Evolutionary conservation across 1,140 invertebrate species (phyloP), one percentile per base, ranked within the genome.

Genomic region (Hypsibius dujardini): DNA sequence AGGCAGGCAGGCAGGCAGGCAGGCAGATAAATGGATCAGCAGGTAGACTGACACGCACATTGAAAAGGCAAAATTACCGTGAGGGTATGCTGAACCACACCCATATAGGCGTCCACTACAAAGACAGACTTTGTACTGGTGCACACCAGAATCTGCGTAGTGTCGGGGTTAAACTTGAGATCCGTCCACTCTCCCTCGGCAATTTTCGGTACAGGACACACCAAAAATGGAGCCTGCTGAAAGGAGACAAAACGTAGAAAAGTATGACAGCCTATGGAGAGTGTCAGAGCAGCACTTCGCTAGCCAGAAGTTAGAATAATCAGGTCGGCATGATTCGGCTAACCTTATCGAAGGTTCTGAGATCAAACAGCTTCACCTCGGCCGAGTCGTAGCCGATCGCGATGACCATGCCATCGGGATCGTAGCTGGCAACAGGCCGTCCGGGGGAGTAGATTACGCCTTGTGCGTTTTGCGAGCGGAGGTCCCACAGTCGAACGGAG

Each of bases 361-460:
- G 76, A 80, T 99, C 95, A 81, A 98, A 98, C 0, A 98, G 78
- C 78, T 98, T 98, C 7, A 98, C 88, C 76, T 87, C 88, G 79
- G 98, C 94, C 14, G 93, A 97, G 81, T 96, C 97, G 7, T 98
- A 90, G 46, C 95, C 95, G 60, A 93, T 95, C 50, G 94, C 94
- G 84, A 99, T 98, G 75, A 98, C 97, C 0, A 98, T 80, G 14
- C 95, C 95, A 80, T 98, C 95, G 0, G 95, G 95, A 83, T 99
- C 95, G 82, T 95, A 98, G 1, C 92, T 92, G 46, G 94, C 94
- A 1, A 98, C 91, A 15, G 95, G 95, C 74, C 92, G 82, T 0
- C 95, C 95, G 1, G 90, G 86, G 12, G 97, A 83, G 81, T 97
- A 90, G 92, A 99, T 98, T 71, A 97, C 81, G 1, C 95, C 95